These are phyloP conservation scores for Epistrophe eligans DNA, from an alignment of 2,888 invertebrate species.

Conservation along the genomic window DNA sequence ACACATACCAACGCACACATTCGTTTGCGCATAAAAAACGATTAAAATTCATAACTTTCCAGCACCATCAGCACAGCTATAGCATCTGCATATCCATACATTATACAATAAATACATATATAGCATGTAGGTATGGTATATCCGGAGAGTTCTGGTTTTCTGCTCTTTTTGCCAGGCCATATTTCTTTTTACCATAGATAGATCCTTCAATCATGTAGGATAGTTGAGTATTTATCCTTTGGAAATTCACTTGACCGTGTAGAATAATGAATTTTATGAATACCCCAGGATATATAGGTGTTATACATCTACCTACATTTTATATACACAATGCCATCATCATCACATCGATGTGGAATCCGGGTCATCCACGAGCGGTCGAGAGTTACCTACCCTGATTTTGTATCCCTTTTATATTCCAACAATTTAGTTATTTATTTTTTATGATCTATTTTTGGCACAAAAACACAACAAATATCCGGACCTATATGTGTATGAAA, in stretches of 20 bases:
- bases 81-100: conserved; percentile 36
- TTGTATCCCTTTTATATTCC: conserved; percentile 33
- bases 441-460: conserved; percentile 11
- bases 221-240: conserved; percentile 37
- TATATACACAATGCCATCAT: background rate
- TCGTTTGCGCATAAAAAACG: conserved; percentile 54
- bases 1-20: background rate
- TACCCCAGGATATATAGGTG: conserved; percentile 41
- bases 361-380: conserved; percentile 63
- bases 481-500: background rate
- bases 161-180: conserved; percentile 38
- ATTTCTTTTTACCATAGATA: conserved; percentile 23
- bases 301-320: background rate
- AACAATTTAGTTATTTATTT: conserved; percentile 5
- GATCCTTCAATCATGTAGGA: conserved; percentile 14
- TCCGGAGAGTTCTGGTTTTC: conserved; percentile 42
- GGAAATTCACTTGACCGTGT: conserved; percentile 71
- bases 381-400: conserved; percentile 64
- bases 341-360: conserved; percentile 53
- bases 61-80: conserved; percentile 53
- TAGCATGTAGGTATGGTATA: conserved; percentile 16
- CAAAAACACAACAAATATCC: conserved; percentile 42
- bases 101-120: background rate
- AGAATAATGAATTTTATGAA: conserved; percentile 72
- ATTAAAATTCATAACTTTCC: conserved; percentile 75